Evolutionary conservation across 1,140 invertebrate genomes (phyloP).

Genomic region (Bombus waltoni): DNA sequence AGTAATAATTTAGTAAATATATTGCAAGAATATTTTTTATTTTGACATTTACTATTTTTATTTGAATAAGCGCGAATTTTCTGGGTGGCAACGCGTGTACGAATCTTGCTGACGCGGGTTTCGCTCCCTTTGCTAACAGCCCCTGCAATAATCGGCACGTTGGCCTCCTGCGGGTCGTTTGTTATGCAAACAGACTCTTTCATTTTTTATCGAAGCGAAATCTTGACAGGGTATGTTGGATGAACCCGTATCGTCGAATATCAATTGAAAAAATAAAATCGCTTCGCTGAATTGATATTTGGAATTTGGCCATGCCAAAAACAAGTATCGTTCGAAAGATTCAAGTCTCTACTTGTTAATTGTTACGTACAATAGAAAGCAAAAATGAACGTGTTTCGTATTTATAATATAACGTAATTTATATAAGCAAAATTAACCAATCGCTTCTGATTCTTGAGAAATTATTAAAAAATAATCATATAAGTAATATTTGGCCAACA

Average conservation of each 20-base stretch:
- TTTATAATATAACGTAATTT: too few species aligned
- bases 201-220: slow-evolving; percentile 36
- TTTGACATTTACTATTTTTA: not conserved
- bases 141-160: slow-evolving; percentile 38
- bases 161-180: slow-evolving; percentile 46
- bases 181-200: slow-evolving; percentile 48
- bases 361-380: too few species aligned
- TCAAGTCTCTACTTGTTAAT: too few species aligned
- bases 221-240: not conserved
- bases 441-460: too few species aligned
- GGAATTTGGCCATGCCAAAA: too few species aligned
- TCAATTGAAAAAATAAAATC: not conserved
- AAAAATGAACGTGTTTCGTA: too few species aligned
- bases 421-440: too few species aligned
- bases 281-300: not conserved
- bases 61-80: not conserved
- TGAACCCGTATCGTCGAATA: slow-evolving; percentile 3
- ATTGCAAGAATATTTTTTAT: not conserved
- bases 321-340: too few species aligned
- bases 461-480: not conserved
- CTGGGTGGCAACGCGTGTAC: not conserved
- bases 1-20: not conserved
- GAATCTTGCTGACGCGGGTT: slow-evolving; percentile 28
- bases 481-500: not conserved
- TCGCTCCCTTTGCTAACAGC: slow-evolving; percentile 28